Evolutionary conservation across 2,797 vertebrate genomes (phyloP), one percentile per base, ranked within the genome.

Genomic region (Melanotaenia maccullochi): DNA sequence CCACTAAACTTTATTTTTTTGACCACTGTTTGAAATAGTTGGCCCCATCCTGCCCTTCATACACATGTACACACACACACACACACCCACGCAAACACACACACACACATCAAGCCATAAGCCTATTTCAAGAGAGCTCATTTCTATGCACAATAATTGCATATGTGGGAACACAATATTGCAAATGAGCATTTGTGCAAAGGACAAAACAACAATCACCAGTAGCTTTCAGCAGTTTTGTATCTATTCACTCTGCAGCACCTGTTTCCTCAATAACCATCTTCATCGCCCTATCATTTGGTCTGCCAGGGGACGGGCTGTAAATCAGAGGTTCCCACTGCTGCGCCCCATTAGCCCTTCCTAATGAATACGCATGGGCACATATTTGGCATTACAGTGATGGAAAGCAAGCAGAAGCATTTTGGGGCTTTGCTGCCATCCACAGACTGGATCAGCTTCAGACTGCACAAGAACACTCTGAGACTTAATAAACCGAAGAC

Each of bases 301-400:
- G 78, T 76, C 83, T 93, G 90, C 85, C 86, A 78, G 83, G 71
- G 83, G 80, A 76, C 16, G 55, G 62, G 86, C 82, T 82, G 84
- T 91, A 92, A 92, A 93, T 93, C 89, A 90, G 87, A 82, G 86
- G 86, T 85, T 93, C 87, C 76, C 77, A 83, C 74, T 85, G 91
- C 74, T 83, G 75, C 83, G 85, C 81, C 81, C 85, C 88, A 89
- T 89, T 90, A 92, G 82, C 82, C 81, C 67, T 71, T 62, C 57
- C 84, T 89, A 86, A 93, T 93, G 86, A 92, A 94, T 90, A 92
- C 90, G 89, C 90, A 91, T 87, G 78, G 81, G 78, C 89, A 89
- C 83, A 87, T 79, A 82, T 89, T 83, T 91, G 87, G 83, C 85
- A 87, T 75, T 65, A 60, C 64, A 73, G 72, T 87, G 85, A 91